Conservation (phyloP, 2,113 vertebrate genomes). For the Gnathonemus longibarbis region DNA sequence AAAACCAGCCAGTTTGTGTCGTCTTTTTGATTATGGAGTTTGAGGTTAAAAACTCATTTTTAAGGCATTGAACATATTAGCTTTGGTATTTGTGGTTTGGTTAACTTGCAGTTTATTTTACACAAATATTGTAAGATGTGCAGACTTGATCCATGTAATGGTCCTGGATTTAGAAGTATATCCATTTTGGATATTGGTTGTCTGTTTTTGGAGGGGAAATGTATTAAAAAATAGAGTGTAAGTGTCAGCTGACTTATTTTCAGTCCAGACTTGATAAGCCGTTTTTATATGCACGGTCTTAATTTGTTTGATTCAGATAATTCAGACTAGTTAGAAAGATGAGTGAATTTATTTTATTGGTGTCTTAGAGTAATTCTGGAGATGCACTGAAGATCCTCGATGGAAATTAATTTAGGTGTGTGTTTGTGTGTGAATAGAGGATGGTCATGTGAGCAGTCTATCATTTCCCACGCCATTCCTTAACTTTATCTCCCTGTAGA, state of each 20-base stretch:
- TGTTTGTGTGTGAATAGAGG: background rate
- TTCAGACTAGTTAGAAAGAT: background rate
- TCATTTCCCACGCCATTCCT: background rate
- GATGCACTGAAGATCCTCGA: background rate
- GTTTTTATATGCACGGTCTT: background rate
- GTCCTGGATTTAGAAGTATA: background rate
- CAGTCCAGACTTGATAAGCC: background rate
- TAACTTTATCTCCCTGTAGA: background rate
- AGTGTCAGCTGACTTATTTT: background rate
- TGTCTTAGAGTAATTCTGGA: background rate
- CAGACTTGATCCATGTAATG: background rate
- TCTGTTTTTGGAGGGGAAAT: background rate
- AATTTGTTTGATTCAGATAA: background rate
- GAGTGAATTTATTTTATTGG: background rate
- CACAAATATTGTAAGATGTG: background rate
- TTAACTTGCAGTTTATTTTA: background rate
- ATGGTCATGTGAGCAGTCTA: background rate
- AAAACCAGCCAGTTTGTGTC: background rate
- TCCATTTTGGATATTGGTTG: background rate
- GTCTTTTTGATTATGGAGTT: background rate
- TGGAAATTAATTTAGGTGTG: background rate
- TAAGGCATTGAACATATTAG: background rate
- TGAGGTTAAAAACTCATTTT: background rate
- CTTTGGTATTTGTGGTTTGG: background rate
- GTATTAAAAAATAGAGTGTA: background rate